Evolutionary conservation across 2,113 vertebrate genomes (phyloP), one percentile per base, ranked within the genome.

Genomic region (Colistium nudipinnis): DNA sequence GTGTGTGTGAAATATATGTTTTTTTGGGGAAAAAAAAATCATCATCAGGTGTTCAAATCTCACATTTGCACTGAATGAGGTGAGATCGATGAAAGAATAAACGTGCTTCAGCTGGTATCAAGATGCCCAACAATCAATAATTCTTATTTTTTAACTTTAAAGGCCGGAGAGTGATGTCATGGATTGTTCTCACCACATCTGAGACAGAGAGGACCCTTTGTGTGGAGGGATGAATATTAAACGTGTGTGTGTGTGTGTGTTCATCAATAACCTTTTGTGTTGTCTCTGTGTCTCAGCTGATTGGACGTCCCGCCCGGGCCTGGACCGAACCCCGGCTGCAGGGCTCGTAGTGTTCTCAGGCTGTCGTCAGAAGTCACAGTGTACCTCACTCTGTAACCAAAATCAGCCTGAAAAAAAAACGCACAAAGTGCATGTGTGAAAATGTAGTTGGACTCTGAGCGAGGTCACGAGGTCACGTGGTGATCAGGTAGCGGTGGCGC

Each of bases 221-320:
- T 89, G 74, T 55, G 70, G 75, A 0, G 56, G 38, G 62, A 35
- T 76, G 85, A 74, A 87, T 87, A 78, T 87, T 67, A 84, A 89
- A 71, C 62, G 57, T 69, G 44, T 51, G 43, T 73, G 62, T 56
- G 51, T 35, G 38, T 39, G 28, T 36, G 63, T 67, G 30, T 51
- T 57, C 55, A 68, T 82, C 77, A 88, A 70, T 89, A 68, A 84
- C 48, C 25, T 54, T 47, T 52, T 7, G 44, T 24, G 67, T 62
- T 62, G 27, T 11, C 35, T 74, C 39, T 79, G 45, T 69, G 64
- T 53, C 59, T 65, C 52, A 51, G 74, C 75, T 22, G 3, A 19
- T 65, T 69, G 73, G 72, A 47, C 16, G 20, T 8, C 73, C 62
- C 36, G 24, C 60, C 38, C 61, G 76, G 56, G 43, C 67, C 6